Evolutionary conservation across 2,797 vertebrate species (phyloP).

Genomic region (Ambastaia sidthimunki): DNA sequence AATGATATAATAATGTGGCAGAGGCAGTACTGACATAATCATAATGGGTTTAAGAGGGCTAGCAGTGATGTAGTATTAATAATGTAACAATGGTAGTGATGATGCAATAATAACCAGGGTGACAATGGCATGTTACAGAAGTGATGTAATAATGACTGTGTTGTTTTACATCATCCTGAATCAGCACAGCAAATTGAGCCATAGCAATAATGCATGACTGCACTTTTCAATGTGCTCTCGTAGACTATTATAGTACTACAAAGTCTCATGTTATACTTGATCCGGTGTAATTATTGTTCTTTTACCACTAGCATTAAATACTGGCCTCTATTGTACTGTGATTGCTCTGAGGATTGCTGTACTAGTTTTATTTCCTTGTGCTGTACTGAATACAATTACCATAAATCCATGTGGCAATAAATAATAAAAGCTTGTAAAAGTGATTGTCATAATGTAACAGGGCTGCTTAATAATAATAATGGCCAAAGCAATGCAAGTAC

Average conservation of each 20-base stretch:
- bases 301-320: constrained; percentile 2
- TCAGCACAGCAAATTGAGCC: neutral
- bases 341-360: neutral
- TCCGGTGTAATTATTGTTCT: neutral
- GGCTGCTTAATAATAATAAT: neutral
- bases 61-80: constrained; percentile 21
- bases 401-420: neutral
- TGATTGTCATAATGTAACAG: neutral
- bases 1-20: neutral
- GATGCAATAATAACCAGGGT: constrained; percentile 14
- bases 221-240: neutral
- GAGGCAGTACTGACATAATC: neutral
- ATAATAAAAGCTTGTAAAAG: constrained; percentile 10
- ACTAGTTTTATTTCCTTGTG: neutral
- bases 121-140: neutral
- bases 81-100: constrained; percentile 23
- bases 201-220: neutral
- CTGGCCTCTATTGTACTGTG: neutral
- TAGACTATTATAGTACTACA: neutral
- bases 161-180: constrained; percentile 4
- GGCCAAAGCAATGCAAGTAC: neutral
- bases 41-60: constrained; percentile 24
- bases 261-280: neutral
- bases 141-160: neutral
- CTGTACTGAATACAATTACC: constrained; percentile 1